A percentile compares a stretch with the other conserved stretches of the same genome.
phyloP scores from a whole-genome alignment of 2,888 invertebrate species.

The Amitus sp. region DNA sequence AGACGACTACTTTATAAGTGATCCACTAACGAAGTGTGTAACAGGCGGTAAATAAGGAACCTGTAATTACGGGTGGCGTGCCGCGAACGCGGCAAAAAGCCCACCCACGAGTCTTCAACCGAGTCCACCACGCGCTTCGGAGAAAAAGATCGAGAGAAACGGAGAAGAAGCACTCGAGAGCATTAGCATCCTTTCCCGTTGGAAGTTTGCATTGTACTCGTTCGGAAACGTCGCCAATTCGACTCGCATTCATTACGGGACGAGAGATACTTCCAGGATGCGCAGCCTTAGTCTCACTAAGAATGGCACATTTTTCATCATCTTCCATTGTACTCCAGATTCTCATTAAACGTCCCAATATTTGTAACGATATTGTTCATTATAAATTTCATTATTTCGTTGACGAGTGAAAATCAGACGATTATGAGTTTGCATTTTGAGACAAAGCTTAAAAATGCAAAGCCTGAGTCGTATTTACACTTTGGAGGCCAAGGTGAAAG shows the following conservation, averaged over 20 bases:
- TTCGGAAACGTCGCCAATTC: slow-evolving; percentile 28
- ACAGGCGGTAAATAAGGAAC: slow-evolving; percentile 65
- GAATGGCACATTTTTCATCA: too few relatives aligned
- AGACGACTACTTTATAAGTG: slow-evolving; percentile 50
- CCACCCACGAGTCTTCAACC: slow-evolving; percentile 34
- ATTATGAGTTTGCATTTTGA: too few relatives aligned
- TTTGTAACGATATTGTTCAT: too few relatives aligned
- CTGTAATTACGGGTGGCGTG: slow-evolving; percentile 61
- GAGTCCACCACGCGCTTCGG: slow-evolving; percentile 1
- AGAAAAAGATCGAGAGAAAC: not conserved
- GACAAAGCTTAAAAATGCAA: too few relatives aligned
- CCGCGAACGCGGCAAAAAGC: slow-evolving; percentile 29
- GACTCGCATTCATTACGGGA: slow-evolving; percentile 33
- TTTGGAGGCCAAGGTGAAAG: too few relatives aligned
- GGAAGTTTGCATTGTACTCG: slow-evolving; percentile 28
- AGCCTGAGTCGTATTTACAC: too few relatives aligned
- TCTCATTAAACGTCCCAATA: too few relatives aligned
- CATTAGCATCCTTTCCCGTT: slow-evolving; percentile 12
- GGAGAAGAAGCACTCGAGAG: slow-evolving; percentile 5
- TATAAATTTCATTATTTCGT: too few relatives aligned
- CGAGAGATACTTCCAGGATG: slow-evolving; percentile 21
- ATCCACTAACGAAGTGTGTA: slow-evolving; percentile 65
- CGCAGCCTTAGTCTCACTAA: not conserved
- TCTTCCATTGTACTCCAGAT: too few relatives aligned
- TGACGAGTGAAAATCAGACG: too few relatives aligned